Base-by-base conservation (phyloP, 2,888 invertebrate genomes). In the Philaethria dido region DNA sequence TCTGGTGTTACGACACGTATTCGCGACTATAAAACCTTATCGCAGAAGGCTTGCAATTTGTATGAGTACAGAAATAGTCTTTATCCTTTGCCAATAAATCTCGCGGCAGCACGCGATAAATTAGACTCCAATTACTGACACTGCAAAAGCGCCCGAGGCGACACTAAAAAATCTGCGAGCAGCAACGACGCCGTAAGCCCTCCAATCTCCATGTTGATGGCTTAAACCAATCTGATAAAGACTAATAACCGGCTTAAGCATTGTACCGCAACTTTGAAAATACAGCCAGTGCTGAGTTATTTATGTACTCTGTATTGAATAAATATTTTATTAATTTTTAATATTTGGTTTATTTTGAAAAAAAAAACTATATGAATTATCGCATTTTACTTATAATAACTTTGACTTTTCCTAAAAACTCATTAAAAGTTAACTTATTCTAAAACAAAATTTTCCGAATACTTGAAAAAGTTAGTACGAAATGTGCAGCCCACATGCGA, bases 71-170 rank as follows among this genome's bases (percentile, higher is more conserved):
- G 83, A 85, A 82, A 80, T 77, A 73, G 76, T 75, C 73, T 73
- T 77, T 79, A 78, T 79, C 74, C 74, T 72, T 70, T 71, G 76
- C 77, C 78, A 72, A 81, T 87, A 86, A 87, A 87, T 88, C 82
- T 77, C 69, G 69, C 70, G 74, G 68, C 76, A 39, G 67, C 79
- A 74, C 70, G 77, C 82, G 71, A 86, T 87, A 86, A 85, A 87
- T 87, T 84, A 81, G 73, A 75, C 79, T 77, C 76, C 77, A 77
- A 80, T 80, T 78, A 80, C 74, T 72, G 70, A 64, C 67, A 66
- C 60, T 69, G 72, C 68, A 70, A 69, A 70, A 70, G 62, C 62
- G 63, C 70, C 44, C 44, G 61, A 44, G 61, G 64, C 69, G 69
- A 69, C 68, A 63, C 63, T 70, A 62, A 69, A 71, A 69, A 71